Percentiles rank a stretch among this genome's conserved stretches.
phyloP scores from a whole-genome alignment of 2,797 vertebrate species.

The Sebastes goodei region DNA sequence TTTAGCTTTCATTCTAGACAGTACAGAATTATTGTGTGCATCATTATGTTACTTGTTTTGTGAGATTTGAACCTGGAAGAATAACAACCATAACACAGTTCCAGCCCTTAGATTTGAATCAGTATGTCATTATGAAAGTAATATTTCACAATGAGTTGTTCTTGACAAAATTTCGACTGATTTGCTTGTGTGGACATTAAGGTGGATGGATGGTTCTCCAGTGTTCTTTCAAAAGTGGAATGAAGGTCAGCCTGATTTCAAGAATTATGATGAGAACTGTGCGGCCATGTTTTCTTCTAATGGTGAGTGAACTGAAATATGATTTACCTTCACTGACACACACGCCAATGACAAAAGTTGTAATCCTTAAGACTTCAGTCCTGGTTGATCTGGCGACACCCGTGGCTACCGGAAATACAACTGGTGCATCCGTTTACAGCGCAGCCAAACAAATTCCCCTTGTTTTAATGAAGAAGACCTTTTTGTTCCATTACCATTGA shows the following conservation, averaged over 20 bases:
- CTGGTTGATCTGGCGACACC: no score
- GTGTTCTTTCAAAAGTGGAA: slow-evolving; percentile 52
- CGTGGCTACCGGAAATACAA: no score
- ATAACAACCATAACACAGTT: not conserved
- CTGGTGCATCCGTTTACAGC: no score
- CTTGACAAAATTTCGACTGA: not conserved
- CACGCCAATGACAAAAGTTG: not conserved
- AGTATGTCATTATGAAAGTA: not conserved
- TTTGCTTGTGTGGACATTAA: slow-evolving; percentile 14
- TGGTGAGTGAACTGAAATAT: slow-evolving; percentile 31
- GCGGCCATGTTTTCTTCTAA: not conserved
- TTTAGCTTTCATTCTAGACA: not conserved
- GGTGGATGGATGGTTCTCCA: slow-evolving; percentile 65
- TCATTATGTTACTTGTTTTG: not conserved
- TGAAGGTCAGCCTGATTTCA: slow-evolving; percentile 48
- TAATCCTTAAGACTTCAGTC: not conserved
- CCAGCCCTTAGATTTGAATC: not conserved
- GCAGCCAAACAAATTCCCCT: no score
- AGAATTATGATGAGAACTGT: slow-evolving; percentile 59
- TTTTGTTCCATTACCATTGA: not conserved
- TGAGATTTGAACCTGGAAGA: not conserved
- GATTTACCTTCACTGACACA: not conserved
- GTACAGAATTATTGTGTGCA: not conserved
- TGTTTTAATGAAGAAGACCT: no score
- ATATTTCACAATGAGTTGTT: not conserved